phyloP scores from a whole-genome alignment of 2,888 invertebrate species.

The Dione vanillae region DNA sequence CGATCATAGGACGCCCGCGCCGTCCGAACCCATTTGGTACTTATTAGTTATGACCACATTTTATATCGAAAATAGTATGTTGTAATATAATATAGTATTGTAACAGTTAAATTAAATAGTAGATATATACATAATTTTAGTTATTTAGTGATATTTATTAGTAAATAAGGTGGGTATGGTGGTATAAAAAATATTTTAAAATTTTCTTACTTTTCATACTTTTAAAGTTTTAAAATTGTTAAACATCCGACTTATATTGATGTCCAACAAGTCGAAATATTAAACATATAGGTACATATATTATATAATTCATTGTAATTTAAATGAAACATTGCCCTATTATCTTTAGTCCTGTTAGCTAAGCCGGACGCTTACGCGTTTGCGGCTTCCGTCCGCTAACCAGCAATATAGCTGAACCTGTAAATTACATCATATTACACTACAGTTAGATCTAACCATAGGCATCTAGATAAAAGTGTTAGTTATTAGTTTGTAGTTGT shows the following conservation, averaged over 20 bases:
- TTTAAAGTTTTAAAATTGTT: too few species aligned
- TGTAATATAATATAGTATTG: too few species aligned
- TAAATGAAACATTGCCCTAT: conserved; percentile 23
- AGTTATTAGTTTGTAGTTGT: too few species aligned
- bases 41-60: not conserved
- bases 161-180: too few species aligned
- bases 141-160: too few species aligned
- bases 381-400: conserved; percentile 55
- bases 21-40: conserved; percentile 15
- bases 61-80: not conserved
- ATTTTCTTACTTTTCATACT: too few species aligned
- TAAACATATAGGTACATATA: too few species aligned
- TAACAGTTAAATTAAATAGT: not conserved
- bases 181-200: too few species aligned
- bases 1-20: conserved; percentile 11
- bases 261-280: too few species aligned
- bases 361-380: conserved; percentile 60
- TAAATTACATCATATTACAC: conserved; percentile 24
- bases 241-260: too few species aligned
- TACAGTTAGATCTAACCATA: conserved; percentile 25
- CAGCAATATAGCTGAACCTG: conserved; percentile 37
- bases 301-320: not conserved
- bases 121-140: too few species aligned
- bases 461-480: not conserved
- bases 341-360: conserved; percentile 33